Base-by-base conservation (phyloP, 1,140 invertebrate genomes). In the Panagrolaimus sp. region DNA sequence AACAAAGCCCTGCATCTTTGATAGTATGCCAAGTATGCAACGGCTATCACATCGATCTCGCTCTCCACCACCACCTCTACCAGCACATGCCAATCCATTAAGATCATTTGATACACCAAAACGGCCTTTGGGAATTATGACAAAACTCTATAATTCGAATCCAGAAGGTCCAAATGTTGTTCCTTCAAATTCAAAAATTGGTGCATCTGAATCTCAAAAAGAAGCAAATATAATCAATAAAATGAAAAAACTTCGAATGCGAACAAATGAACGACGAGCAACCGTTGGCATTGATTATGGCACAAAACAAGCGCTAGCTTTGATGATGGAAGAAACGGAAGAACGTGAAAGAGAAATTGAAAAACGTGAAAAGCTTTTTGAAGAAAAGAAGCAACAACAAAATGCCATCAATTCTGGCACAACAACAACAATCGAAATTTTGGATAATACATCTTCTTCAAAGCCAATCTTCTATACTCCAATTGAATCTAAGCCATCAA, bases 1-100 rank as follows among this genome's bases (percentile, higher is more conserved):
- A 38, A 38, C 31, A 38, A 38, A 38, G 31, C 31, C 31, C 7
- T 38, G 2, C 2, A n/a, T 57, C 20, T 57, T 57, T 57, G 51
- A 57, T 11, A 57, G 27, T 27, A 57, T 57, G 51, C 51, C 51
- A 27, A 57, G 51, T 57, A 57, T 57, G 51, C 51, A 57, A 27
- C 51, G 51, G 27, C 8, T 7, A 38, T 7, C 31, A 38, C 31
- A 38, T 38, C 31, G 31, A 38, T 38, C 31, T 38, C 31, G 31
- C 7, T 38, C 31, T 38, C 31, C 31, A 38, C 31, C 31, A 38
- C 31, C 31, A 4, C 31, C 31, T 4, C 2, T 38, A 4, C 31
- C 31, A 38, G 31, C 31, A 4, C 31, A 38, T 38, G 31, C 7
- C 2, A 38, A 38, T 38, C 31, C 31, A 38, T 7, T 7, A 4